Evolutionary conservation across 2,113 vertebrate species (phyloP), one percentile per base, ranked within the genome.

Genomic region (Willisornis vidua): DNA sequence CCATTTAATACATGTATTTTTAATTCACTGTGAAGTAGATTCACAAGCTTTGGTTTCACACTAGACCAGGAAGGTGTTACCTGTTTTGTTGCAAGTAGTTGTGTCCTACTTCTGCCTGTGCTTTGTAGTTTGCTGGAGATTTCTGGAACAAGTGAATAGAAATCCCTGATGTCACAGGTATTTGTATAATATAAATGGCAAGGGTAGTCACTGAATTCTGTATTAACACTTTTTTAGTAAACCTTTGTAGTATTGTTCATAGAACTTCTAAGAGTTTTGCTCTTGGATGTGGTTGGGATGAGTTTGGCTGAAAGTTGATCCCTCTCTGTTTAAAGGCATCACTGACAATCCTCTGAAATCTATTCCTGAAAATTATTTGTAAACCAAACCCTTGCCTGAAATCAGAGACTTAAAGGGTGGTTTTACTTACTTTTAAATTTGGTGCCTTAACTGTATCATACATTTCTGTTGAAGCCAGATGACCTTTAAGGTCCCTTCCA

Each of bases 101-200:
- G 2, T 22, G 2, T 22, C 23, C 14, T 72, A 1, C 73, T 81
- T 55, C 26, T 41, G 7, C 16, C 22, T 1, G 0, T n/a, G 22
- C 22, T 24, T 61, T 35, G 52, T 26, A 58, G 48, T 58, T 46
- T 59, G 43, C 19, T 77, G 65, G 33, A 62, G 35, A 39, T 80
- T 57, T 54, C 31, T 39, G 68, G 49, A 48, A 45, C 35, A 59
- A 84, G 18, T 13, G 7, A 65, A 24, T 24, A n/a, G 46, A 11
- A 41, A 76, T 52, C 14, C 10, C 52, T 76, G 41, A 16, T 70
- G 55, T 61, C 26, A 12, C 24, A 33, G 43, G 14, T 52, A n/a
- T 61, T 81, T 66, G 14, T 49, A 6, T 51, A 54, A 20, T 12
- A 35, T 20, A 62, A 61, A 49, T n/a, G 31, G 15, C 51, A 37